Conservation (phyloP, 2,888 invertebrate genomes). For the Polyploca ridens region DNA sequence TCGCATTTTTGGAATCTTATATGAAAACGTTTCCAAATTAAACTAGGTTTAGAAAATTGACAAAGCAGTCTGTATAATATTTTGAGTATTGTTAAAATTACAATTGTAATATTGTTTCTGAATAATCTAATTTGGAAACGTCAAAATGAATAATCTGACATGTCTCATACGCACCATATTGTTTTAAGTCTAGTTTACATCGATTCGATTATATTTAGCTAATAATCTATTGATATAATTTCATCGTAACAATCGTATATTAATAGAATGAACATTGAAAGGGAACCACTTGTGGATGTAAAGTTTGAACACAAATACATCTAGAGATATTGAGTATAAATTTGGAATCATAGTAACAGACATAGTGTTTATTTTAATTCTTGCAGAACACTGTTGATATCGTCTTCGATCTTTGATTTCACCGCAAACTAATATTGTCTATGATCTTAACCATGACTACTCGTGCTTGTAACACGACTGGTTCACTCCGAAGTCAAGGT, state of each 20-base stretch:
- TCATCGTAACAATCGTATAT: not conserved
- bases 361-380: no score
- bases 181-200: slow-evolving; percentile 1
- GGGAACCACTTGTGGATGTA: not conserved
- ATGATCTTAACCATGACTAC: no score
- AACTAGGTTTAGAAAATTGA: not conserved
- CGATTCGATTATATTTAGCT: not conserved
- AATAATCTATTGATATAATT: slow-evolving; percentile 6
- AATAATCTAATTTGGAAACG: not conserved
- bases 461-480: no score
- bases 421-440: no score
- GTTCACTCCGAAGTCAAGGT: no score
- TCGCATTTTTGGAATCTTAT: not conserved
- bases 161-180: slow-evolving; percentile 4
- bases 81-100: not conserved
- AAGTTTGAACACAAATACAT: not conserved
- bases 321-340: not conserved
- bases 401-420: no score
- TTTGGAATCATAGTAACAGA: not conserved
- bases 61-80: no score
- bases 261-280: not conserved
- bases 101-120: not conserved
- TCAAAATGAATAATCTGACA: not conserved
- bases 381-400: no score
- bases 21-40: not conserved